A percentile compares a stretch with the other conserved stretches of the same genome.
phyloP scores from a whole-genome alignment of 2,797 vertebrate genomes.

The Typhlichthys eigenmanni region DNA sequence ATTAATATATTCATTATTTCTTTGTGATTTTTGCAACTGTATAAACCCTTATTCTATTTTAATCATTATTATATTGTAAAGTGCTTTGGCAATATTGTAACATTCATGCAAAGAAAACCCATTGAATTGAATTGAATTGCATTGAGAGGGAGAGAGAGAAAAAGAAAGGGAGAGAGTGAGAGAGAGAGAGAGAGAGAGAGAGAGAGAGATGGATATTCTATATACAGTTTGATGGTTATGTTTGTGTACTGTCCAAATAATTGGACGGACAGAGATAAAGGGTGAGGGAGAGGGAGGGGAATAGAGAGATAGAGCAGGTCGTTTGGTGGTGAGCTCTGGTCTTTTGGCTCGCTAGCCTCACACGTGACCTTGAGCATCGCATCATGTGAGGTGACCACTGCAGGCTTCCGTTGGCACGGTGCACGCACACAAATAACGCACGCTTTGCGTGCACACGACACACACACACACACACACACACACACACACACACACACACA shows the following conservation, averaged over 20 bases:
- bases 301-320: neutral
- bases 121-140: too few species aligned
- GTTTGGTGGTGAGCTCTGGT: constrained; percentile 21
- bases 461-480: constrained; percentile 9
- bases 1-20: too few species aligned
- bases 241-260: too few species aligned
- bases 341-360: constrained; percentile 45
- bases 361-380: constrained; percentile 47
- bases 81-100: too few species aligned
- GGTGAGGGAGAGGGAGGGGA: constrained; percentile 1
- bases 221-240: too few species aligned
- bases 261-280: too few species aligned
- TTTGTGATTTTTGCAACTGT: too few species aligned
- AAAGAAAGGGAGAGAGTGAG: too few species aligned
- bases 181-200: neutral
- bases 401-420: constrained; percentile 20
- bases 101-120: too few species aligned
- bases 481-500: neutral
- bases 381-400: constrained; percentile 47
- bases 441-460: neutral
- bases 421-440: constrained; percentile 6
- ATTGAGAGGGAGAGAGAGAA: too few species aligned
- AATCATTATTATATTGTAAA: too few species aligned
- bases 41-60: too few species aligned
- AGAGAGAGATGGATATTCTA: neutral